A percentile compares a stretch with the other conserved stretches of the same genome.
These are phyloP conservation scores for Hydrolagus colliei DNA, from an alignment of 2,797 vertebrate species.

Conservation along the genomic window DNA sequence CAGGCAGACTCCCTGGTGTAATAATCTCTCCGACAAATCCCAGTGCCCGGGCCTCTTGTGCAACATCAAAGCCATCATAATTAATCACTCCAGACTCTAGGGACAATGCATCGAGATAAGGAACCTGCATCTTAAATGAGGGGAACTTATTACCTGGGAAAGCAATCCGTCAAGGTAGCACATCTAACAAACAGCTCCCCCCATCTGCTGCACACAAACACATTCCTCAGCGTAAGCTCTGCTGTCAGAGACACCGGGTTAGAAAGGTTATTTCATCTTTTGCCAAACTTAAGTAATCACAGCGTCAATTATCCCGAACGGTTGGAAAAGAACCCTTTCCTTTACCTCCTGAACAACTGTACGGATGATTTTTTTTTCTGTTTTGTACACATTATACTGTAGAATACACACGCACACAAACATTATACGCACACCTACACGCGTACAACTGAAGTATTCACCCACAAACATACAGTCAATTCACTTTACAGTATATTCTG, in stretches of 20 bases:
- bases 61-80: constrained; percentile 50
- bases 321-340: background rate
- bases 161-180: constrained; percentile 71
- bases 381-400: background rate
- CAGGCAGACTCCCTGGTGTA: constrained; percentile 41
- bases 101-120: constrained; percentile 57
- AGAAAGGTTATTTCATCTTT: constrained; percentile 33
- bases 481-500: too few species aligned
- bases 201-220: constrained; percentile 53
- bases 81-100: constrained; percentile 60
- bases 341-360: background rate
- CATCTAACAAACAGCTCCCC: constrained; percentile 67
- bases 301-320: background rate
- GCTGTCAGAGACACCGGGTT: constrained; percentile 44
- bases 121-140: constrained; percentile 62
- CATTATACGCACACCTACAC: too few species aligned
- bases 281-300: background rate
- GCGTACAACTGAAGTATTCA: too few species aligned
- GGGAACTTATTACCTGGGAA: constrained; percentile 77
- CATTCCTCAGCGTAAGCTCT: constrained; percentile 51
- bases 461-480: too few species aligned
- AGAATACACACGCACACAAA: too few species aligned
- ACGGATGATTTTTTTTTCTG: background rate
- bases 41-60: constrained; percentile 42
- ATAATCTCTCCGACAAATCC: constrained; percentile 37